phyloP scores from a whole-genome alignment of 2,113 vertebrate species.

The Phoxinus phoxinus region DNA sequence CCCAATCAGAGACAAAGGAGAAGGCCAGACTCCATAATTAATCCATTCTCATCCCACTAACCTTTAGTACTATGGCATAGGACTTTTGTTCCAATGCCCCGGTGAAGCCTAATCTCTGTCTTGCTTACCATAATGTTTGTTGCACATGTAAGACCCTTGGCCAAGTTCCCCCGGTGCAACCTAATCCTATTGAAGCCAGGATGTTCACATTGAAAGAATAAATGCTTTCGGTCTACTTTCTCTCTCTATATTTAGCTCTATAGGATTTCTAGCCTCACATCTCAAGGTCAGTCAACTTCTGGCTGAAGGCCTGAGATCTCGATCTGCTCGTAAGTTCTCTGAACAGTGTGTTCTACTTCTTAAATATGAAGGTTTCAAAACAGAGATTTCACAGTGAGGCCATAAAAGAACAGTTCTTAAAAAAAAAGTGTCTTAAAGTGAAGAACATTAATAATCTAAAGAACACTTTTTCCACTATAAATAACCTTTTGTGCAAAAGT shows the following conservation, averaged over 20 bases:
- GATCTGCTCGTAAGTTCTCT: not conserved
- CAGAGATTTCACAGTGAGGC: not conserved
- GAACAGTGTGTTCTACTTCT: not conserved
- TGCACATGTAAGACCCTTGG: conserved; percentile 9
- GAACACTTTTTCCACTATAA: not conserved
- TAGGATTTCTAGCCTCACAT: not conserved
- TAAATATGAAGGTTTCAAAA: not conserved
- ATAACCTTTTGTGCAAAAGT: not conserved
- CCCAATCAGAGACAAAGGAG: not conserved
- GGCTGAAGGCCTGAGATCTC: not conserved
- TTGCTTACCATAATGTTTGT: not conserved
- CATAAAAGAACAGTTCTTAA: not conserved
- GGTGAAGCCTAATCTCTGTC: conserved; percentile 7
- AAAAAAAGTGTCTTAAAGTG: not conserved
- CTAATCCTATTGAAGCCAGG: conserved; percentile 13
- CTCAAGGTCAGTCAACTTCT: conserved; percentile 8
- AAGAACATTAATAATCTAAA: not conserved
- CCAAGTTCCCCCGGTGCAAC: not conserved
- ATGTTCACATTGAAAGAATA: not conserved
- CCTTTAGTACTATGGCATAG: not conserved
- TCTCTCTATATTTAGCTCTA: conserved; percentile 11
- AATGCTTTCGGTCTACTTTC: conserved; percentile 4
- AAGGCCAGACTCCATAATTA: not conserved
- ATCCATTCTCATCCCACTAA: not conserved
- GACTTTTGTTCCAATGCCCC: conserved; percentile 41